Evolutionary conservation across 1,140 invertebrate species (phyloP).

Genomic region (Platyscapa corneri): DNA sequence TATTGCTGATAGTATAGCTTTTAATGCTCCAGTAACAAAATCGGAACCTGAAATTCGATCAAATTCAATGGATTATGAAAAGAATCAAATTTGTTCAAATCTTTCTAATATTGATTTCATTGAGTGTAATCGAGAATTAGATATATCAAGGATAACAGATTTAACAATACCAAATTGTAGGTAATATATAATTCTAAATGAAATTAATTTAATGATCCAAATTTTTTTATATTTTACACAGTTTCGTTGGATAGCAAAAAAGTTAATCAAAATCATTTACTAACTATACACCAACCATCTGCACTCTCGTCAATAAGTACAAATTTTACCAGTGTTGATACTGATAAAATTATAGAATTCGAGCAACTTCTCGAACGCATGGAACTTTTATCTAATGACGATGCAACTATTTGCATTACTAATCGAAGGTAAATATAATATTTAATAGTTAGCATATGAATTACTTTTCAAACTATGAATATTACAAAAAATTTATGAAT

Average conservation of each 20-base stretch:
- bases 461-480: not conserved
- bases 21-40: slow-evolving; percentile 58
- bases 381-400: slow-evolving; percentile 60
- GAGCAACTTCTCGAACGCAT: slow-evolving; percentile 64
- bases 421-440: slow-evolving; percentile 60
- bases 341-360: slow-evolving; percentile 60
- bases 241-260: slow-evolving; percentile 60
- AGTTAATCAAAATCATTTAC: slow-evolving; percentile 60
- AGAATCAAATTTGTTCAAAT: slow-evolving; percentile 58
- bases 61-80: slow-evolving; percentile 68
- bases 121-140: slow-evolving; percentile 56
- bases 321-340: slow-evolving; percentile 60
- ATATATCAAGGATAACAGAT: slow-evolving; percentile 58
- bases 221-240: slow-evolving; percentile 51
- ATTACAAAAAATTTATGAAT: no score
- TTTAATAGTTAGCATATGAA: not conserved
- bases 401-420: slow-evolving; percentile 53
- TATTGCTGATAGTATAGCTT: slow-evolving; percentile 54
- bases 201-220: slow-evolving; percentile 12
- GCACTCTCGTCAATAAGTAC: slow-evolving; percentile 59
- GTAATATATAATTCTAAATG: slow-evolving; percentile 16
- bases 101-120: slow-evolving; percentile 58
- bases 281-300: slow-evolving; percentile 63
- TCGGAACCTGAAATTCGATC: slow-evolving; percentile 67
- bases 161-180: slow-evolving; percentile 66